A percentile compares a stretch with the other conserved stretches of the same genome.
Evolutionary conservation across 2,888 invertebrate species (phyloP).

Genomic region (Cybosia mesomella): DNA sequence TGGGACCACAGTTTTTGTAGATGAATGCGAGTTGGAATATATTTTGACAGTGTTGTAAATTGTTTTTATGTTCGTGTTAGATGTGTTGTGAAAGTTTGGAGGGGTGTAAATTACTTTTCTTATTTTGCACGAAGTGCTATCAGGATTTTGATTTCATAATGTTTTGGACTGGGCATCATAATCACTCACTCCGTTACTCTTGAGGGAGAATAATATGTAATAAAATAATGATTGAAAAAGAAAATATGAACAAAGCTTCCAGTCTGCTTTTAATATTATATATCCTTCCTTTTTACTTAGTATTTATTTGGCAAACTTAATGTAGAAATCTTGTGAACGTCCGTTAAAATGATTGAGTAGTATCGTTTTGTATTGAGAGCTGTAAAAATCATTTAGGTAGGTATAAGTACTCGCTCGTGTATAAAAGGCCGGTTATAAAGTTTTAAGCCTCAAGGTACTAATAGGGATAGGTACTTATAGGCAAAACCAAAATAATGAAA

Average conservation of each 20-base stretch:
- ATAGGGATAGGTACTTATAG: no score
- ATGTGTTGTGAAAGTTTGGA: slow-evolving; percentile 5
- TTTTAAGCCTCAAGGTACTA: no score
- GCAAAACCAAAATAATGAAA: no score
- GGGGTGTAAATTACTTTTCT: slow-evolving; percentile 9
- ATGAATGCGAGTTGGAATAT: slow-evolving; percentile 11
- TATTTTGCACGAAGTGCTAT: slow-evolving; percentile 5
- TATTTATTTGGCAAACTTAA: neutral
- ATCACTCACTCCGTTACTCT: slow-evolving; percentile 4
- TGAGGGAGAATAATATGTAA: slow-evolving; percentile 1
- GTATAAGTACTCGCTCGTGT: neutral
- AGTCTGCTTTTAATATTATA: neutral
- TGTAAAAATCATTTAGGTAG: neutral
- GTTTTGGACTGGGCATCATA: neutral
- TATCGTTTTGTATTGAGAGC: neutral
- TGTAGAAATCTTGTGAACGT: neutral
- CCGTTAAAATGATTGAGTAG: neutral
- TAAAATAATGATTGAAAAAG: neutral
- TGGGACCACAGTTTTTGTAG: slow-evolving; percentile 20
- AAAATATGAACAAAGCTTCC: neutral
- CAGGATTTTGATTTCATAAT: slow-evolving; percentile 14
- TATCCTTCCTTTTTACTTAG: neutral
- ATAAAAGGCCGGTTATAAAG: neutral
- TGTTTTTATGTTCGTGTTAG: slow-evolving; percentile 16
- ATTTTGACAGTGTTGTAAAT: slow-evolving; percentile 20